Base-by-base conservation (phyloP, 2,888 invertebrate species). In the Melipona beecheii region DNA sequence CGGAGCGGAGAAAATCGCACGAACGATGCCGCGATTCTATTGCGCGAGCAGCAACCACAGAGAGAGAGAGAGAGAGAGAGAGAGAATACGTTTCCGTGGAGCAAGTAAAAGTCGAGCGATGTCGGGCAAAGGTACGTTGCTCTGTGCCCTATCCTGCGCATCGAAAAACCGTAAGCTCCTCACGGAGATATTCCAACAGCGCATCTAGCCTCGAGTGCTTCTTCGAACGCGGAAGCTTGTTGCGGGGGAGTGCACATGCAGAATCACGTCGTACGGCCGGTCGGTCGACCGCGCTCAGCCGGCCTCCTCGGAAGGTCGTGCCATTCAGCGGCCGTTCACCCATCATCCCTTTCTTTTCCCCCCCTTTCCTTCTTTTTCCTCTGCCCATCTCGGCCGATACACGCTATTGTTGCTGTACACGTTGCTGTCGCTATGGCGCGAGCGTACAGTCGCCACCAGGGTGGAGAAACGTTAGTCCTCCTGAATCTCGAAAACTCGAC, bases 281-380 rank as follows among this genome's bases (percentile, higher is more conserved):
- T 73, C 75, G 86, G 79, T 87, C 75, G 78, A 31, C 31, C 31
- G 31, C n/a, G 24, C 69, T 76, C 52, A 65, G 62, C 72, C 77
- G 86, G 85, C 88, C 88, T 87, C 90, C 85, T 88, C 88, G 87
- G 91, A 91, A 91, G 91, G 90, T 91, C 91, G 91, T 89, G 86
- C 88, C 85, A 85, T 87, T 87, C 87, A 87, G 85, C 90, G 91
- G 90, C 87, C 91, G 86, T 91, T 91, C 91, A 91, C 91, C 91
- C 90, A 81, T 90, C 89, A 88, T 91, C 91, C 91, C 91, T 91
- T 91, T 90, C 90, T 89, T 89, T 84, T 87, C 80, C 78, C 52
- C 52, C 52, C 86, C 83, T 60, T 85, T 81, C 62, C 75, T 60
- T 83, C 84, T 78, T 81, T 84, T 85, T 74, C 83, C 68, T 15